Conservation (phyloP, 2,113 vertebrate species). For the Bostrychus sinensis region DNA sequence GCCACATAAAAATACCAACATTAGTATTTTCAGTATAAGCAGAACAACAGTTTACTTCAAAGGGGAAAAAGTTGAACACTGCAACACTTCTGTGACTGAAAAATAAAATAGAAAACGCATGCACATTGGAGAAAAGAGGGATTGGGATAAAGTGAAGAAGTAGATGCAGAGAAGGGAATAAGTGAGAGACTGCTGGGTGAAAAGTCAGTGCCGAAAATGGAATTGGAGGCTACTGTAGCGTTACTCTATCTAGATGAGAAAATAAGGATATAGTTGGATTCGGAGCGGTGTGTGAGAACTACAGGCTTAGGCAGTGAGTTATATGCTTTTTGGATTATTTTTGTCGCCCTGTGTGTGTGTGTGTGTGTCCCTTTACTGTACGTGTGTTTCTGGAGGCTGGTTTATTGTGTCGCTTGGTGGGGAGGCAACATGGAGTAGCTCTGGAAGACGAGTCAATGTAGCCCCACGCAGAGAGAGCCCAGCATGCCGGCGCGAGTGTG, state of each 20-base stretch:
- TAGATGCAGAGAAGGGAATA: constrained; percentile 24
- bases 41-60: not conserved
- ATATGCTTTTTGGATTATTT: constrained; percentile 49
- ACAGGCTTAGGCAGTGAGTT: constrained; percentile 42
- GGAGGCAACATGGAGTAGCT: constrained; percentile 4
- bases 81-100: not conserved
- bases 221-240: constrained; percentile 66
- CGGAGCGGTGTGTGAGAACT: constrained; percentile 28
- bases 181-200: constrained; percentile 39
- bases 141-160: constrained; percentile 24
- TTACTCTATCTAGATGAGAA: constrained; percentile 67
- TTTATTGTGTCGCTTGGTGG: constrained; percentile 22
- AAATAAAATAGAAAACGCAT: not conserved
- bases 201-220: constrained; percentile 64
- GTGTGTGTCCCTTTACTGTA: constrained; percentile 5
- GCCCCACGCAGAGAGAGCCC: constrained; percentile 23
- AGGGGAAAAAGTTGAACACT: not conserved
- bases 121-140: constrained; percentile 10
- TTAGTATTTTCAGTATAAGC: too few relatives aligned
- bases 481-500: constrained; percentile 2
- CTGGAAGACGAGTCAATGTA: not conserved
- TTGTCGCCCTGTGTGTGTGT: constrained; percentile 24
- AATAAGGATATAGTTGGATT: constrained; percentile 62
- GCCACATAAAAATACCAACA: too few relatives aligned
- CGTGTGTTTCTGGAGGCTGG: constrained; percentile 23